A percentile compares a stretch with the other conserved stretches of the same genome.
Evolutionary conservation across 2,888 invertebrate genomes (phyloP).

Genomic region (Sinohyriopsis cumingii): DNA sequence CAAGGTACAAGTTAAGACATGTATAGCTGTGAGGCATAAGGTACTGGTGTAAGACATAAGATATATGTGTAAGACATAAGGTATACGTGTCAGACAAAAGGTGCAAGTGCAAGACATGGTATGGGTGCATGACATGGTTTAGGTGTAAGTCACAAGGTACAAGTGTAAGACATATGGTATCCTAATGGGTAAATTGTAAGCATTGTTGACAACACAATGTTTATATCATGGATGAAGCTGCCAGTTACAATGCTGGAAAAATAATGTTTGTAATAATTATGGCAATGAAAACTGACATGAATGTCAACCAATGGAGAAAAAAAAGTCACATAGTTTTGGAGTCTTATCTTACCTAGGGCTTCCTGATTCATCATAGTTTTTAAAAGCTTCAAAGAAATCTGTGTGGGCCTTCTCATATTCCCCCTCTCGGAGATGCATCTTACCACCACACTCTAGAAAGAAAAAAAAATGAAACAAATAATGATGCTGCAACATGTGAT

Average conservation of each 20-base stretch:
- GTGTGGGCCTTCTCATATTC: constrained; percentile 99
- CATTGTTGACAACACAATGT: not conserved
- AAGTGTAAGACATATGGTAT: no score
- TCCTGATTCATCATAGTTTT: constrained; percentile 99
- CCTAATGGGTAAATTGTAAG: no score
- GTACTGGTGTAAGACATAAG: no score
- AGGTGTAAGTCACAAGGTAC: no score
- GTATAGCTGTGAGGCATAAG: no score
- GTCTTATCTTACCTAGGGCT: constrained; percentile 80
- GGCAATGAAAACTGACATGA: not conserved
- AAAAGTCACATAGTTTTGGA: not conserved
- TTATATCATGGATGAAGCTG: not conserved
- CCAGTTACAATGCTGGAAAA: not conserved
- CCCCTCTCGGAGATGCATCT: constrained; percentile 98
- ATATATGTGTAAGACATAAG: no score
- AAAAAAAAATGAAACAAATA: not conserved
- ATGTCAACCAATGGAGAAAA: not conserved
- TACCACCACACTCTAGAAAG: constrained; percentile 93
- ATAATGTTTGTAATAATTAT: not conserved
- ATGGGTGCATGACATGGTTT: no score
- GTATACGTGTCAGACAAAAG: no score
- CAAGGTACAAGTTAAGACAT: no score
- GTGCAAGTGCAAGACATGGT: no score
- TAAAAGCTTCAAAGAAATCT: constrained; percentile 99
- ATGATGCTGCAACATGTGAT: no score